Evolutionary conservation across 2,113 vertebrate species (phyloP).

Genomic region (Callipepla californica): DNA sequence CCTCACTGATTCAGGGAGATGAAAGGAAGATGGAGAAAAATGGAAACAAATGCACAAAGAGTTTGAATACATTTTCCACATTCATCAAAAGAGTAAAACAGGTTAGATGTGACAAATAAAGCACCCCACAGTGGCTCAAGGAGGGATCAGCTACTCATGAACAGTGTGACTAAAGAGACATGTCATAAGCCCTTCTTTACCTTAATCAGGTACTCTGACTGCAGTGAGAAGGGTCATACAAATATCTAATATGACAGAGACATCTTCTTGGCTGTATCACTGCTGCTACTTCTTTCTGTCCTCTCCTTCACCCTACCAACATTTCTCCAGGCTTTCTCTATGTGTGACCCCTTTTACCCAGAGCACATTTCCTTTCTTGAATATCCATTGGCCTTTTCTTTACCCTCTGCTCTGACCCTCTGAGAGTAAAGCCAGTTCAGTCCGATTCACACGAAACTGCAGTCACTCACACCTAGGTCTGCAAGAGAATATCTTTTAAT

Average conservation of each 20-base stretch:
- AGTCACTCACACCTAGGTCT: neutral
- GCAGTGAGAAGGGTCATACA: accelerated
- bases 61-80: neutral
- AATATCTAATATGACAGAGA: neutral
- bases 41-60: neutral
- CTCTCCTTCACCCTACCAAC: neutral
- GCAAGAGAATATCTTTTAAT: neutral
- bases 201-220: neutral
- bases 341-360: neutral
- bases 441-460: neutral
- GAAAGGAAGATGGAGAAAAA: neutral
- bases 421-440: neutral
- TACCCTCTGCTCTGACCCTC: neutral
- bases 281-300: neutral
- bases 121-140: neutral
- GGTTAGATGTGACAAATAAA: neutral
- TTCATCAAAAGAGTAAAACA: neutral
- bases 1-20: neutral
- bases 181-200: neutral
- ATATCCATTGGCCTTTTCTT: neutral
- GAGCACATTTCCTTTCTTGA: neutral
- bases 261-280: neutral
- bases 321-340: neutral
- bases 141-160: neutral
- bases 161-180: neutral